phyloP scores from a whole-genome alignment of 1,140 invertebrate species.

The Drosophila arizonae region DNA sequence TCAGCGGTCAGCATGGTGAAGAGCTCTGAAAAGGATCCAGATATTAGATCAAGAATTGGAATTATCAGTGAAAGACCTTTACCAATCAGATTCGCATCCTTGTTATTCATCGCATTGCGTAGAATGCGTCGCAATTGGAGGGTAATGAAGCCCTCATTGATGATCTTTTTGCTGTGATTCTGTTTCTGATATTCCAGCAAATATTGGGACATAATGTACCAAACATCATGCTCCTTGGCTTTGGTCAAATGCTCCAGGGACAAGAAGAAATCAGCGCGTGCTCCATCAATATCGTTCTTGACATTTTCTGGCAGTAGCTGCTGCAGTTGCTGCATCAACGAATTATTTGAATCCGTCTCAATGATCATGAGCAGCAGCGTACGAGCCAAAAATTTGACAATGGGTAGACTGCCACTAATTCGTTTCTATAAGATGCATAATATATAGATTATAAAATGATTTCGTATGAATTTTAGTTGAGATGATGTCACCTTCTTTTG shows the following conservation, averaged over 20 bases:
- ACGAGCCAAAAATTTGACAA: slow-evolving; percentile 70
- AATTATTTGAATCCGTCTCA: slow-evolving; percentile 55
- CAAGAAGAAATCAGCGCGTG: slow-evolving; percentile 66
- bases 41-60: not conserved
- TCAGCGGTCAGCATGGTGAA: slow-evolving; percentile 70
- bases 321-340: slow-evolving; percentile 51
- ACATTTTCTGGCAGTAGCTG: slow-evolving; percentile 44
- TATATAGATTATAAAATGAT: not conserved
- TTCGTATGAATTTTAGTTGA: not conserved
- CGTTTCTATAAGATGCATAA: slow-evolving; percentile 39
- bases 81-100: slow-evolving; percentile 71
- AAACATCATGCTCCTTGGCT: slow-evolving; percentile 70
- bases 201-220: slow-evolving; percentile 76
- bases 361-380: slow-evolving; percentile 66
- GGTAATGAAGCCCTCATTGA: slow-evolving; percentile 69
- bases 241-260: slow-evolving; percentile 73
- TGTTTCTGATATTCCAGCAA: slow-evolving; percentile 68
- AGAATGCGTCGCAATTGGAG: slow-evolving; percentile 68
- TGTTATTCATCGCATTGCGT: slow-evolving; percentile 63
- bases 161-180: slow-evolving; percentile 58
- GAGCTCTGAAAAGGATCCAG: slow-evolving; percentile 40
- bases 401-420: slow-evolving; percentile 45
- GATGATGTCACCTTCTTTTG: slow-evolving; percentile 46
- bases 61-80: not conserved
- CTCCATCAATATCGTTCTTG: slow-evolving; percentile 56